phyloP scores from a whole-genome alignment of 2,113 vertebrate genomes.

The Thermophis baileyi region DNA sequence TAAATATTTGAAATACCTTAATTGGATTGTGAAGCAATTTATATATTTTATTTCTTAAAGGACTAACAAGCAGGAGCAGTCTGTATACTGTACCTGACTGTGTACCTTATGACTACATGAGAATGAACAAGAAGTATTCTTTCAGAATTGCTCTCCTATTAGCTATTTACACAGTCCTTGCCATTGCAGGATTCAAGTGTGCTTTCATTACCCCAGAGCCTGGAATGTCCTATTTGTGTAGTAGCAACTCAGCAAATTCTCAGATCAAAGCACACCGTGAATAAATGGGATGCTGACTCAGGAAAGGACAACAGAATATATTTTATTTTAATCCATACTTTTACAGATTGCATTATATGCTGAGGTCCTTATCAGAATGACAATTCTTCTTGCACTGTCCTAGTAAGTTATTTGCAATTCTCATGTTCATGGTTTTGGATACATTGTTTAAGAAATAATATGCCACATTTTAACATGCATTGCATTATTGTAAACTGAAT shows the following conservation, averaged over 20 bases:
- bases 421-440: not conserved
- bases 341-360: not conserved
- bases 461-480: not conserved
- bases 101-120: not conserved
- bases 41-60: not conserved
- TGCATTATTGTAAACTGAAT: not conserved
- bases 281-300: constrained; percentile 9
- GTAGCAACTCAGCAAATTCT: constrained; percentile 8
- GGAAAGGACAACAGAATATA: not conserved
- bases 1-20: not conserved
- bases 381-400: not conserved
- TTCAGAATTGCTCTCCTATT: not conserved
- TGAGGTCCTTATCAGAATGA: constrained; percentile 7
- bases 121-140: not conserved
- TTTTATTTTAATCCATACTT: constrained; percentile 32
- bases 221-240: not conserved
- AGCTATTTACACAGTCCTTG: not conserved
- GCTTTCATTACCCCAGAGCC: not conserved
- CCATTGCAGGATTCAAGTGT: not conserved
- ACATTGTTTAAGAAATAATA: not conserved
- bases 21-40: not conserved
- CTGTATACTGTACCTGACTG: not conserved
- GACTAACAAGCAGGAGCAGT: not conserved
- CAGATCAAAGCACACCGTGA: not conserved
- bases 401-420: not conserved